These are phyloP conservation scores for Eulacestoma nigropectus DNA, from an alignment of 2,113 vertebrate species.

Conservation along the genomic window DNA sequence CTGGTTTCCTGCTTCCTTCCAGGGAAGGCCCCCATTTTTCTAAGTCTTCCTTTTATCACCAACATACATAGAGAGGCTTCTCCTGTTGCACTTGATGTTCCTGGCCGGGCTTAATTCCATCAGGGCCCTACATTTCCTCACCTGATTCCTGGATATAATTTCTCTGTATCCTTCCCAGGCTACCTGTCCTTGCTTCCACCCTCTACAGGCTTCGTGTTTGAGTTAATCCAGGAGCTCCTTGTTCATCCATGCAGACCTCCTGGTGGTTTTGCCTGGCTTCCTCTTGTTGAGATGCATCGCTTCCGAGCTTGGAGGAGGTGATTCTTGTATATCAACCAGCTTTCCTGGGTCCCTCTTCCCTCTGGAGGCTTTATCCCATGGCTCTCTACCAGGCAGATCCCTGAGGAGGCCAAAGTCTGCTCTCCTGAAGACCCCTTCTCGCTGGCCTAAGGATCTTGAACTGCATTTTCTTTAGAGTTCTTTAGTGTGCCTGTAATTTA, in stretches of 20 bases:
- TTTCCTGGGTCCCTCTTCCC: not conserved
- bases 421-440: not conserved
- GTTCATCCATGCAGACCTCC: not conserved
- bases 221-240: not conserved
- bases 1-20: not conserved
- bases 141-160: not conserved
- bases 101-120: not conserved
- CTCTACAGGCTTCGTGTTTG: fast-evolving
- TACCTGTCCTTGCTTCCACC: not conserved
- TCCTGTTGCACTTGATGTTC: not conserved
- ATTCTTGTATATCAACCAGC: not conserved
- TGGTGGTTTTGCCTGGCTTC: not conserved
- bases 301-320: not conserved
- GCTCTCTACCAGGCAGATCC: not conserved
- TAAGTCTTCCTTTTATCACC: not conserved
- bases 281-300: not conserved
- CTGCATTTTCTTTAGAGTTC: not conserved
- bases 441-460: not conserved
- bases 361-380: not conserved
- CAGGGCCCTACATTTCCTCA: not conserved
- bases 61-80: not conserved
- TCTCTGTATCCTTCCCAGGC: not conserved
- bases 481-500: not conserved
- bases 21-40: not conserved
- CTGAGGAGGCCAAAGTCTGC: not conserved